Percentiles rank a stretch among this genome's conserved stretches.
phyloP scores from a whole-genome alignment of 2,888 invertebrate species.

The Thecophora atra region DNA sequence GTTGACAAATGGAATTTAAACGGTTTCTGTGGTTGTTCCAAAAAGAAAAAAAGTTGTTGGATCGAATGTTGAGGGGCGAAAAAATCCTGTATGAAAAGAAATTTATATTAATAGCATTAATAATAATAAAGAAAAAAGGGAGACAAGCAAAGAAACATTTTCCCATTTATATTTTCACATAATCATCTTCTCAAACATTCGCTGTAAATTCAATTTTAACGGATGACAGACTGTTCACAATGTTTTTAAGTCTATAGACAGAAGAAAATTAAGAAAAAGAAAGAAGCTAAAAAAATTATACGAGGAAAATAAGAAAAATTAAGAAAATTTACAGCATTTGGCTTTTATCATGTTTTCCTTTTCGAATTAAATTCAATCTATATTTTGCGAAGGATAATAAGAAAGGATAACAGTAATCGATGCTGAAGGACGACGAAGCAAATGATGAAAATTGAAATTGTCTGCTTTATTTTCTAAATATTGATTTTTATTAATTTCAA shows the following conservation, averaged over 20 bases:
- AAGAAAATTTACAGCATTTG: too few species aligned
- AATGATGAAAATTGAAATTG: too few species aligned
- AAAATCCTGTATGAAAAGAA: too few species aligned
- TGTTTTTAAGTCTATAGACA: not conserved
- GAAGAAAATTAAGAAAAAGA: not conserved
- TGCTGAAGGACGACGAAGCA: too few species aligned
- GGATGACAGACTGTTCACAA: slow-evolving; percentile 19
- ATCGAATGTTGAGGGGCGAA: too few species aligned
- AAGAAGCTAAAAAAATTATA: not conserved
- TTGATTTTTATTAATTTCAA: too few species aligned
- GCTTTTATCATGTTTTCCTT: too few species aligned
- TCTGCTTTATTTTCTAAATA: too few species aligned
- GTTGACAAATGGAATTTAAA: too few species aligned
- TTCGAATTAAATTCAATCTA: slow-evolving; percentile 1
- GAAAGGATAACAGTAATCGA: not conserved
- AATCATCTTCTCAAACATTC: not conserved
- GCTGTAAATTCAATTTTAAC: slow-evolving; percentile 24
- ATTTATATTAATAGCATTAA: not conserved
- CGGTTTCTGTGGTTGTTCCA: too few species aligned
- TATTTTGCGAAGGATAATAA: slow-evolving; percentile 6
- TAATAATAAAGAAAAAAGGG: not conserved
- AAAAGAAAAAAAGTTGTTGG: too few species aligned
- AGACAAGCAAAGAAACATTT: not conserved
- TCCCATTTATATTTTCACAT: not conserved
- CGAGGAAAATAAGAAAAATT: not conserved